Base-by-base conservation (phyloP, 2,888 invertebrate species). In the Mythimna impura region DNA sequence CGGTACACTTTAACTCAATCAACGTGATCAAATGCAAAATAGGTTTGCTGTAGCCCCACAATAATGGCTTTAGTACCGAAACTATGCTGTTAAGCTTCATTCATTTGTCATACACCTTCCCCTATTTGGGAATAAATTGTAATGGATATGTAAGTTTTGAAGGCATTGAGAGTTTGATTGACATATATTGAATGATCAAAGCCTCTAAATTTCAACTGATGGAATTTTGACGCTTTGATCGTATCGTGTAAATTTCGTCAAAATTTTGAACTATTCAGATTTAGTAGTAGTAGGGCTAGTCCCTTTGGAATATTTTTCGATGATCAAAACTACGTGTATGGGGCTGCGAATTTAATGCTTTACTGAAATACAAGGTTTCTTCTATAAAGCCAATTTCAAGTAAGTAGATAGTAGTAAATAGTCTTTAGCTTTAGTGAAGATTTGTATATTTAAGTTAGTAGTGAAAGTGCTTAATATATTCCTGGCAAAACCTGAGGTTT, bases 1-100 rank as follows among this genome's bases (percentile, higher is more conserved):
- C 87, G 88, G 87, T 82, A 86, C 88, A 88, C 90, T 91, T 91
- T 88, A 89, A 89, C 87, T 83, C 86, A 84, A 89, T 90, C 87
- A 84, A 85, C 76, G 77, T 87, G 85, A 86, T 89, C 85, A 86
- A 89, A 90, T 90, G 90, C 89, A 89, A 91, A 91, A 89, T 89
- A 90, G 88, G 89, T 90, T 90, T 89, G 87, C 86, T 70, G 73
- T 81, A 77, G 74, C 71, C 86, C 83, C 84, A 79, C 81, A 67
- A 73, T 85, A 85, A 87, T 84, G 72, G 80, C 78, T 82, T 86
- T 86, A 78, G 82, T 67, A 70, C 63, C 66, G 73, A 80, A 81
- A 82, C 75, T 73, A 64, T 65, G 55, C 62, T 71, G 63, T 73
- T 66, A 50, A 55, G 71, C 63, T 60, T 71, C 77, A 76, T 83